Percentiles rank a stretch among this genome's conserved stretches.
Evolutionary conservation across 2,113 vertebrate genomes (phyloP).

Genomic region (Paralichthys olivaceus): DNA sequence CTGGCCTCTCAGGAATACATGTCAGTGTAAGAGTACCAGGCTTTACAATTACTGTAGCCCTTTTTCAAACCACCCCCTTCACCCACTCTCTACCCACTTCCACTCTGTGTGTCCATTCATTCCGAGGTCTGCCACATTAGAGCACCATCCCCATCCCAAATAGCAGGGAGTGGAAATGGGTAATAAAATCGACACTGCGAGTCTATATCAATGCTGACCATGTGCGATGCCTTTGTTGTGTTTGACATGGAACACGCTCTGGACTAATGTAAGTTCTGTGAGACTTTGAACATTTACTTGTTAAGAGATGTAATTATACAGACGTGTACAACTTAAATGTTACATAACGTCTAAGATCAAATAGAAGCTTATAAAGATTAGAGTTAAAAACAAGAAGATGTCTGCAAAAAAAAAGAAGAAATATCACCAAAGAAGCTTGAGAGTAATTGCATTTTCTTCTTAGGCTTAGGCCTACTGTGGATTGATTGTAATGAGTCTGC

Average conservation of each 20-base stretch:
- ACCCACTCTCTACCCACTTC: not conserved
- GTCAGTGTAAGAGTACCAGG: constrained; percentile 32
- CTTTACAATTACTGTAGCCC: constrained; percentile 26
- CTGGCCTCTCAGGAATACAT: constrained; percentile 46
- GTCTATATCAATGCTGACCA: not conserved
- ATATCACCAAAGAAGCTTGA: not conserved
- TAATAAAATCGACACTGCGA: not conserved
- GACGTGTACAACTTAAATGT: not conserved
- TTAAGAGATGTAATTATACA: not conserved
- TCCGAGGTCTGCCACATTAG: not conserved
- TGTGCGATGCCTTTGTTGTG: not conserved
- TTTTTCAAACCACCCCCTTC: too few relatives aligned
- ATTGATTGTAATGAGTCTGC: constrained; percentile 1
- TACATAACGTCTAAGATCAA: not conserved
- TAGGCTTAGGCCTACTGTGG: not conserved
- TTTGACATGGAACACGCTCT: not conserved
- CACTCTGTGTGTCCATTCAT: not conserved
- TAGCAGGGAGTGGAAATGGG: not conserved
- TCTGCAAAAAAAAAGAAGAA: not conserved
- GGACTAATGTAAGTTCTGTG: too few relatives aligned
- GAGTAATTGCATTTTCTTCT: not conserved
- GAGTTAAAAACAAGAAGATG: not conserved
- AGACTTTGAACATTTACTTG: not conserved
- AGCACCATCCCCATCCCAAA: not conserved
- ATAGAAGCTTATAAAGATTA: not conserved